phyloP scores from a whole-genome alignment of 2,797 vertebrate genomes.

The Eupleurogrammus muticus region DNA sequence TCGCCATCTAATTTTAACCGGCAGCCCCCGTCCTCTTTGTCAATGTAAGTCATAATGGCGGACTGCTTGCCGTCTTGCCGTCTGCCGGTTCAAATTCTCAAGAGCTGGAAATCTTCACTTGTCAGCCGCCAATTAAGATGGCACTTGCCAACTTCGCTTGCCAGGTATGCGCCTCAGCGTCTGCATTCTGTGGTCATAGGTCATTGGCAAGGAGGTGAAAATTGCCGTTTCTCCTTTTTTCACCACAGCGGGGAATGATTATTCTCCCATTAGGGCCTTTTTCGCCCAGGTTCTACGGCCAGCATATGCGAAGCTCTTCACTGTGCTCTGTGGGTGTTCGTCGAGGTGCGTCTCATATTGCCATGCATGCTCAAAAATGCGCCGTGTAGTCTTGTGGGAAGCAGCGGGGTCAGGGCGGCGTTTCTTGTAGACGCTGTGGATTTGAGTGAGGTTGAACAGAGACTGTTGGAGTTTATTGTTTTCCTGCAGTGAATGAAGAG shows the following conservation, averaged over 20 bases:
- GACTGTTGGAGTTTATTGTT: conserved; percentile 69
- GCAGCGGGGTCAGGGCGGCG: conserved; percentile 33
- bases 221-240: conserved; percentile 44
- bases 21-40: conserved; percentile 18
- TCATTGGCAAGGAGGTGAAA: conserved; percentile 46
- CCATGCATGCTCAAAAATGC: conserved; percentile 47
- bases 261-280: conserved; percentile 75
- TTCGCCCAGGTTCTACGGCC: conserved; percentile 48
- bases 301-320: conserved; percentile 55
- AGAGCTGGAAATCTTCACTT: conserved; percentile 51
- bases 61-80: conserved; percentile 14
- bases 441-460: conserved; percentile 71
- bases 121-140: conserved; percentile 46
- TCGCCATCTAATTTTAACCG: conserved; percentile 58
- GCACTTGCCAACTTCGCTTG: conserved; percentile 43
- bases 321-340: conserved; percentile 61
- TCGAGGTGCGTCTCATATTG: conserved; percentile 50
- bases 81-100: conserved; percentile 33
- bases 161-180: conserved; percentile 59
- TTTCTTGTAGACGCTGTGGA: conserved; percentile 60
- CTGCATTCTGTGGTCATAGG: conserved; percentile 37
- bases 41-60: conserved; percentile 51
- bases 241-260: conserved; percentile 74
- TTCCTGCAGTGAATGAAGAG: conserved; percentile 74
- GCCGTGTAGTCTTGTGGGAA: conserved; percentile 53